These are phyloP conservation scores for Copidosoma aretas DNA, from an alignment of 2,888 invertebrate species.

Conservation along the genomic window DNA sequence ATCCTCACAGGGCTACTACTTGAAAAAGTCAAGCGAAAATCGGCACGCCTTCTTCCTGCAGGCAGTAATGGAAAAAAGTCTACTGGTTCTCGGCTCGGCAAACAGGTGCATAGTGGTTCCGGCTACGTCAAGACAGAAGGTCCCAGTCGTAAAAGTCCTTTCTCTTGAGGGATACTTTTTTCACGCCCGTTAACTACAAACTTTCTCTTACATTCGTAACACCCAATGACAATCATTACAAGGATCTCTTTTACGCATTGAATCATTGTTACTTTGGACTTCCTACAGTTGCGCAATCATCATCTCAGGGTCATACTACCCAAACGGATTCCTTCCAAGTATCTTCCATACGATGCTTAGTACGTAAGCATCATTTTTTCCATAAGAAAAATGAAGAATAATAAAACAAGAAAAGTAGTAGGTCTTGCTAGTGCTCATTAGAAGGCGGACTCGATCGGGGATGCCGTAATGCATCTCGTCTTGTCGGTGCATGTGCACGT, in stretches of 20 bases:
- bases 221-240: neutral
- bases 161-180: neutral
- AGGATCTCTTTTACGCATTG: too few relatives aligned
- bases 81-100: too few relatives aligned
- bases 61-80: too few relatives aligned
- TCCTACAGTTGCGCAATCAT: neutral
- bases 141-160: neutral
- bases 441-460: conserved; percentile 32
- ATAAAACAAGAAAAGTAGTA: neutral
- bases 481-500: neutral
- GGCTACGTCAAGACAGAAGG: neutral
- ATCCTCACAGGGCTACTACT: neutral
- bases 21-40: neutral
- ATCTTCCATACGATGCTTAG: too few relatives aligned
- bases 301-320: neutral
- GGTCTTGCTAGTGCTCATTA: conserved; percentile 24
- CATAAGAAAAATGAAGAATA: neutral
- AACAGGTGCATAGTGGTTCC: neutral
- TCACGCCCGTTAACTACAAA: neutral
- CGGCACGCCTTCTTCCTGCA: neutral
- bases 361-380: too few relatives aligned
- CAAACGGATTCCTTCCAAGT: neutral
- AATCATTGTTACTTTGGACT: too few relatives aligned
- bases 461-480: neutral
- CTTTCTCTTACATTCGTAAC: neutral